Evolutionary conservation across 2,888 invertebrate species (phyloP), one percentile per base, ranked within the genome.

Genomic region (Dyspetes luteomarginatus): DNA sequence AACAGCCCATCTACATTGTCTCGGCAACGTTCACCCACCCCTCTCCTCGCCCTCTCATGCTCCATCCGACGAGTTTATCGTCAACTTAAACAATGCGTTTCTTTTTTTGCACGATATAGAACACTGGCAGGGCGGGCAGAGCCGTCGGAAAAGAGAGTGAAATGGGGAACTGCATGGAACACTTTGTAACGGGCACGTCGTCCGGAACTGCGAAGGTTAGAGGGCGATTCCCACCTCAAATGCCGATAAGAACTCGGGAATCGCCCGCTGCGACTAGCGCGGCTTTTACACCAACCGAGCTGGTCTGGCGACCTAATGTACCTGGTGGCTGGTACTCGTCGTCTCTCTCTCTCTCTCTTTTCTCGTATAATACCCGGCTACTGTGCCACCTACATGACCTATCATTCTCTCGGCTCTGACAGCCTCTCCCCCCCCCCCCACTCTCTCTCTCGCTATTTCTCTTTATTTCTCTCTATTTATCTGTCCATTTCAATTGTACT

Each of bases 1-100:
- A 89, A 90, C 87, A 88, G 86, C 87, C 88, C 78, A 91, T 91
- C 91, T 89, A 90, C 90, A 90, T 90, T 90, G 91, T 90, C 89
- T 89, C 86, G 83, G 82, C 73, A 81, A 82, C 80, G 72, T 86
- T 84, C 56, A 81, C 75, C 79, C n/a, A n/a, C n/a, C n/a, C n/a
- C n/a, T n/a, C n/a, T n/a, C n/a, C n/a, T n/a, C n/a, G n/a, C n/a
- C 82, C 83, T 81, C 82, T 75, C 79, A 68, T 72, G 71, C 82
- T 67, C 65, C 76, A 76, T 68, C 73, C 82, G 75, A 73, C 72
- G 81, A 86, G 86, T 88, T 90, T 89, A 89, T 89, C 88, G 84
- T 68, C 65, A 85, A 83, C 83, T 74, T 81, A 84, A 86, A 86
- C 86, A 87, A 88, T 86, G 86, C 85, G 83, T 87, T 88, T 83